Conservation (phyloP, 2,888 invertebrate species). For the Carterocephalus palaemon region DNA sequence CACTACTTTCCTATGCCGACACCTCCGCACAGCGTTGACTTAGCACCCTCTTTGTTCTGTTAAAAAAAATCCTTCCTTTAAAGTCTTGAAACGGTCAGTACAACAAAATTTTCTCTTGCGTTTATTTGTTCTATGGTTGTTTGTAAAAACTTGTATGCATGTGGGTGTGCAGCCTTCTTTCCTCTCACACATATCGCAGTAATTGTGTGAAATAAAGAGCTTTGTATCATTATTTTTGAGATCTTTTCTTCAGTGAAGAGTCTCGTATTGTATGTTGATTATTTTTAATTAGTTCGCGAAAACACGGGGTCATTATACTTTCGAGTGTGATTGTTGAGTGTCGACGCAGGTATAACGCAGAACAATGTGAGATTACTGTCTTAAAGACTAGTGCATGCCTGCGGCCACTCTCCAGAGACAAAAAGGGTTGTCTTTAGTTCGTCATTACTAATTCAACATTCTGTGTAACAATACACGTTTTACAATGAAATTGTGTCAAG, state of each 20-base stretch:
- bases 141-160: constrained; percentile 41
- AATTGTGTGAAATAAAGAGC: constrained; percentile 74
- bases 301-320: constrained; percentile 39
- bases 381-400: constrained; percentile 37
- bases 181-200: constrained; percentile 58
- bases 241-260: constrained; percentile 35
- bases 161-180: constrained; percentile 44
- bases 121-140: constrained; percentile 45
- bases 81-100: constrained; percentile 34
- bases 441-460: constrained; percentile 41
- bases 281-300: constrained; percentile 38
- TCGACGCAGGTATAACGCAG: constrained; percentile 21
- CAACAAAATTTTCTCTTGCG: constrained; percentile 15
- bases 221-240: constrained; percentile 67
- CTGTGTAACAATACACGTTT: constrained; percentile 40
- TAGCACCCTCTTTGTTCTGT: constrained; percentile 44
- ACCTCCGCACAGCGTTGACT: constrained; percentile 46
- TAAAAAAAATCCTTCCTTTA: constrained; percentile 31
- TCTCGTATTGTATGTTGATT: constrained; percentile 39
- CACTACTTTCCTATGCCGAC: constrained; percentile 58
- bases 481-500: constrained; percentile 43
- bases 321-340: constrained; percentile 31
- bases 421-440: constrained; percentile 41
- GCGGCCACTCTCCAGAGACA: constrained; percentile 37
- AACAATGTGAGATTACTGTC: constrained; percentile 41